These are phyloP conservation scores for Tetheella fluctuosa DNA, from an alignment of 2,888 invertebrate genomes.

Conservation along the genomic window DNA sequence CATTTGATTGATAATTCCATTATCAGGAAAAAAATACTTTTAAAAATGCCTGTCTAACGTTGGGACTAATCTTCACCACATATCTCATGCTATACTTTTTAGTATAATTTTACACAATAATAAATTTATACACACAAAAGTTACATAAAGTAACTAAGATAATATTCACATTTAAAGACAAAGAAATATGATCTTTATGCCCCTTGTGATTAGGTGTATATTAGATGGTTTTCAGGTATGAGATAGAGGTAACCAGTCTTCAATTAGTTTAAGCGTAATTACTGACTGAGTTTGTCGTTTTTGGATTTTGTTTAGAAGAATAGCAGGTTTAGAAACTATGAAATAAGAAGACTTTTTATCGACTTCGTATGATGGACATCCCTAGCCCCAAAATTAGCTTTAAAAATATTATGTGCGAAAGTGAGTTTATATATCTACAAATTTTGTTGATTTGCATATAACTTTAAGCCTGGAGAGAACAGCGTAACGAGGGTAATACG, in stretches of 20 bases:
- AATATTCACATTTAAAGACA: constrained; percentile 2
- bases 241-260: constrained; percentile 41
- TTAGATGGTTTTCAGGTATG: constrained; percentile 19
- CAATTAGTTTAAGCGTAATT: constrained; percentile 35
- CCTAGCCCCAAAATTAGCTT: no score
- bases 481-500: no score
- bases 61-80: not conserved
- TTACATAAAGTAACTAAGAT: constrained; percentile 7
- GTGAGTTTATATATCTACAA: no score
- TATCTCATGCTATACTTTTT: constrained; percentile 3
- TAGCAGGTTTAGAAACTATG: not conserved
- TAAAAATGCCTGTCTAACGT: not conserved
- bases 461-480: no score
- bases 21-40: no score
- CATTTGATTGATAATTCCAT: no score
- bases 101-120: constrained; percentile 7
- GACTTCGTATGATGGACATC: no score
- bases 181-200: not conserved
- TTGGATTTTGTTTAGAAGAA: not conserved
- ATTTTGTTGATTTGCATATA: no score
- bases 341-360: not conserved
- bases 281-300: constrained; percentile 32
- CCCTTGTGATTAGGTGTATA: constrained; percentile 12
- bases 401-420: no score
- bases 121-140: constrained; percentile 8